Base-by-base conservation (phyloP, 2,113 vertebrate genomes). In the Stercorarius parasiticus region DNA sequence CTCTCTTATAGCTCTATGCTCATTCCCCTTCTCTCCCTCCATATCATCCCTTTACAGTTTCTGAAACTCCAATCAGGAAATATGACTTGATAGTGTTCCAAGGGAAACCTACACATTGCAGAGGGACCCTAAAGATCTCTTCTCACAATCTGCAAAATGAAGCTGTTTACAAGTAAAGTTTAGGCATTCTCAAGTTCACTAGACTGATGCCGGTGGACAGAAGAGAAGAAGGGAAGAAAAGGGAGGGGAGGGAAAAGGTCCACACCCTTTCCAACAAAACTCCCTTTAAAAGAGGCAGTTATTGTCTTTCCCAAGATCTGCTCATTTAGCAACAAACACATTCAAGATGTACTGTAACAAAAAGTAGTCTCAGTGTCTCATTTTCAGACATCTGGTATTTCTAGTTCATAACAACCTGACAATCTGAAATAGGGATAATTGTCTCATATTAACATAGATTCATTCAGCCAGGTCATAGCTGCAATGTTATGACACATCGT, bases 401-500 rank as follows among this genome's bases (percentile, higher is more conserved):
- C 38, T 62, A 53, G 36, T 38, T 43, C 45, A 43, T 27, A 58
- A 45, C 26, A 50, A 67, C 18, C 4, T 15, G 21, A 32, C 13
- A 2, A 49, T 34, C 43, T 42, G 50, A 87, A 84, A 76, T 11
- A 43, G 42, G 29, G 32, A n/a, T 61, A 55, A 53, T 10, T 50
- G 62, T 50, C 32, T 76, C 19, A 5, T 27, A 20, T n/a, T 15
- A 65, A 38, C 40, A 20, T 16, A 82, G 58, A 61, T 27, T 56
- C 32, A 36, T 42, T 61, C 56, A 43, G 14, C n/a, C 30, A 76
- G 64, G 40, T 65, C 17, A 15, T 10, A 38, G 77, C 69, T 53
- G 38, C 36, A 80, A 20, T 0, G 0, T 34, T 20, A 43, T 15
- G 32, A 88, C 32, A 72, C 36, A 61, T 22, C 2, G 0, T 7